Conservation (phyloP, 2,113 vertebrate species). For the Spea bombifrons region DNA sequence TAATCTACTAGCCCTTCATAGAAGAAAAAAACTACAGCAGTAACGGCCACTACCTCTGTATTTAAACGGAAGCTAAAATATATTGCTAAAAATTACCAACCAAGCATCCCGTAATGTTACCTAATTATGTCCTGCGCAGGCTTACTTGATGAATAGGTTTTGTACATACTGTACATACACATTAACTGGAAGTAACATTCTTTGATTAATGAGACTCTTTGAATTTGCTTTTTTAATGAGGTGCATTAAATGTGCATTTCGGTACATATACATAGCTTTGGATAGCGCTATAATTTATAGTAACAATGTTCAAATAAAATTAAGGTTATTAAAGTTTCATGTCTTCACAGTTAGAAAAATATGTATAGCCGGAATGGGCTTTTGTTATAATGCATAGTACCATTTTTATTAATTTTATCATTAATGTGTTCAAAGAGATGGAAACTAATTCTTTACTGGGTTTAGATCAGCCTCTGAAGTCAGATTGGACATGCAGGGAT, state of each 20-base stretch:
- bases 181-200: neutral
- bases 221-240: neutral
- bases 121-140: neutral
- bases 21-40: neutral
- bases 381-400: too few species aligned
- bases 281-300: neutral
- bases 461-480: too few species aligned
- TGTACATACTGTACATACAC: neutral
- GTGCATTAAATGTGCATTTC: constrained; percentile 7
- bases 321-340: neutral
- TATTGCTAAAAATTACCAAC: constrained; percentile 3
- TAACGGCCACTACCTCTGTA: neutral
- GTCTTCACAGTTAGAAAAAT: neutral
- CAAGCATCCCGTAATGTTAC: neutral
- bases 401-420: too few species aligned
- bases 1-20: too few species aligned
- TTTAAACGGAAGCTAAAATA: neutral
- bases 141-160: constrained; percentile 14
- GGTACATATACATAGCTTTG: neutral
- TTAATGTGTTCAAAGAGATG: too few species aligned
- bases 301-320: constrained; percentile 5
- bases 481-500: too few species aligned
- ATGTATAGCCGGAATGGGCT: too few species aligned
- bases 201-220: constrained; percentile 16
- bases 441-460: too few species aligned